Evolutionary conservation across 2,113 vertebrate genomes (phyloP), one percentile per base, ranked within the genome.

Genomic region (Periophthalmodon schlosseri): DNA sequence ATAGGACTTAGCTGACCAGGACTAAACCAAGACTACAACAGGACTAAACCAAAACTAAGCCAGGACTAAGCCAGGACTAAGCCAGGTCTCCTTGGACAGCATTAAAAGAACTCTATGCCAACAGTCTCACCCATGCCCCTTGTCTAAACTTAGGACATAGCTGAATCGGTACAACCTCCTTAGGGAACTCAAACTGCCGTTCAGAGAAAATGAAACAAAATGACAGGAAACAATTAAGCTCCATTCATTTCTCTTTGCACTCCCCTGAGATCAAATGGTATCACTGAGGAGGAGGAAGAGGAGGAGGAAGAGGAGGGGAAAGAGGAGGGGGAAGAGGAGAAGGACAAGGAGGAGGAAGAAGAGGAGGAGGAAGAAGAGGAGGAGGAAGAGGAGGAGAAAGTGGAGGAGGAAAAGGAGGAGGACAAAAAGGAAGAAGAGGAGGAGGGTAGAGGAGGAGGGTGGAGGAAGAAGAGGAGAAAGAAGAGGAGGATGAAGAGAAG

Each of bases 181-280:
- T 23, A 8, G 81, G 23, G 77, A 56, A 56, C 58, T 78, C 57
- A 16, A 49, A 65, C 58, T 9, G 4, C 69, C 65, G 72, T 79
- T 88, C 56, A 72, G 57, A 39, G 74, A 69, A 78, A 88, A 91
- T 89, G 69, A 84, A 85, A 78, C 81, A 39, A 84, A 89, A 91
- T 87, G 86, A 86, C 88, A 89, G 87, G 87, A 91, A 91, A 87
- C 80, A 83, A 88, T 88, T 86, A 91, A 81, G 79, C 67, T 68
- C 56, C 33, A 49, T 49, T 74, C 33, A 63, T 77, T 86, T 79
- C 68, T 81, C 66, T 81, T 73, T 10, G 68, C 39, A 68, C n/a
- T 44, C 24, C 68, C 34, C 36, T 21, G 33, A 80, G 89, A 78
- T 84, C 63, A 86, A 81, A 88, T 77, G 78, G 88, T 77, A 81